Percentiles rank a stretch among this genome's conserved stretches.
phyloP scores from a whole-genome alignment of 2,888 invertebrate species.

The Synanthedon andrenaeformis region DNA sequence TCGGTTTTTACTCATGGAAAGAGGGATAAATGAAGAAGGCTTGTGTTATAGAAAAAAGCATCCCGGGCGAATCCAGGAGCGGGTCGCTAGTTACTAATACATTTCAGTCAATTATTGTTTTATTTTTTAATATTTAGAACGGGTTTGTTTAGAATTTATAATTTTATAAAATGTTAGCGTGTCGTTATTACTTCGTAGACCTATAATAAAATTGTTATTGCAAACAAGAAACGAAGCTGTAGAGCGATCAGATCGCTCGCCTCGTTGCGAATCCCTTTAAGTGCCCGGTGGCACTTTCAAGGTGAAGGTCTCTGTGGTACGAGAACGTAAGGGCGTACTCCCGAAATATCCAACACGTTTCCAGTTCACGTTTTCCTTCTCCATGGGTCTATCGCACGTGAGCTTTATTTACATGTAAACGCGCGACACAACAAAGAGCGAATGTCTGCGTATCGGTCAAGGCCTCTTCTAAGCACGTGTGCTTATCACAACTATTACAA shows the following conservation, averaged over 20 bases:
- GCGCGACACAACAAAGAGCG: neutral
- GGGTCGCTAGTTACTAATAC: too few species aligned
- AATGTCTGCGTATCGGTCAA: neutral
- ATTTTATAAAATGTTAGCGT: too few species aligned
- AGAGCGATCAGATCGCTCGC: constrained; percentile 6
- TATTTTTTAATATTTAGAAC: too few species aligned
- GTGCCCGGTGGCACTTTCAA: neutral
- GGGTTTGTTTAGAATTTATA: too few species aligned
- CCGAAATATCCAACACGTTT: neutral
- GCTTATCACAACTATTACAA: neutral
- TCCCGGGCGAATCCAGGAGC: too few species aligned
- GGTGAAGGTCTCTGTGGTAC: neutral
- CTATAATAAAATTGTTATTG: neutral
- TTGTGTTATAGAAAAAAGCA: too few species aligned
- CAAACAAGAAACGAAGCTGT: neutral
- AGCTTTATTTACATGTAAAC: neutral
- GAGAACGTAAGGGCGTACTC: neutral
- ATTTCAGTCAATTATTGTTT: too few species aligned
- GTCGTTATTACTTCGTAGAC: too few species aligned
- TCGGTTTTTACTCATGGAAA: too few species aligned
- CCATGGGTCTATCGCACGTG: neutral
- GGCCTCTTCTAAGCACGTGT: neutral
- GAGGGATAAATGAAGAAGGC: too few species aligned
- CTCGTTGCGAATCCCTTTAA: constrained; percentile 5
- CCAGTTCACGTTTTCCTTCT: neutral